A percentile compares a stretch with the other conserved stretches of the same genome.
Evolutionary conservation across 2,797 vertebrate species (phyloP).

Genomic region (Pachyuromys duprasi): DNA sequence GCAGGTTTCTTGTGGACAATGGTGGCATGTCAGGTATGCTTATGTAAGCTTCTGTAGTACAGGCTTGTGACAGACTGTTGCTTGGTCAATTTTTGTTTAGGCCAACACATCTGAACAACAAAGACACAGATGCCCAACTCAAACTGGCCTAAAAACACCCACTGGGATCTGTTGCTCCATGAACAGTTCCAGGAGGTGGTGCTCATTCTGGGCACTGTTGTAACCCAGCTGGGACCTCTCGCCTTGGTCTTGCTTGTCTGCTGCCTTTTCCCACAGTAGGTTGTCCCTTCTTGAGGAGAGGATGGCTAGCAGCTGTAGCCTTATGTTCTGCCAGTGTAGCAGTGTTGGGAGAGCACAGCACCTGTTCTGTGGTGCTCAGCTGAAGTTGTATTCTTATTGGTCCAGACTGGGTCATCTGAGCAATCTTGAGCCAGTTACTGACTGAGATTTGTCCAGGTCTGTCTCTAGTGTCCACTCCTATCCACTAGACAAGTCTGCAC

Average conservation of each 20-base stretch:
- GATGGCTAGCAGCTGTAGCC: not conserved
- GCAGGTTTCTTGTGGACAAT: not conserved
- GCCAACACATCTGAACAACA: not conserved
- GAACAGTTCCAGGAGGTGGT: not conserved
- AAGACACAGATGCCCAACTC: not conserved
- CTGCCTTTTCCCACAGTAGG: not conserved
- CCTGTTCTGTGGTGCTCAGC: not conserved
- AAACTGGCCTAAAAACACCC: not conserved
- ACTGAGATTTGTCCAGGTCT: not conserved
- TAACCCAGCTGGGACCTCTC: not conserved
- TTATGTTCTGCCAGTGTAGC: not conserved
- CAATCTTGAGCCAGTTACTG: not conserved
- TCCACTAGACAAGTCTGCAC: not conserved
- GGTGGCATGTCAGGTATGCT: not conserved
- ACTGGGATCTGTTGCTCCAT: not conserved
- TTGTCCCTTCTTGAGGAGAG: not conserved
- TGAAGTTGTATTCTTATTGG: not conserved
- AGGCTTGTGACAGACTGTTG: not conserved
- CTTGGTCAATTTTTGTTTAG: not conserved
- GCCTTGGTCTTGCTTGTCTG: not conserved
- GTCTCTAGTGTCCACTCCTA: not conserved
- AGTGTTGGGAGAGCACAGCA: not conserved
- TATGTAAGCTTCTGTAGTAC: not conserved
- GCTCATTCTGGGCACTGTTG: not conserved
- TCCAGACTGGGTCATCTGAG: not conserved